Evolutionary conservation across 1,140 invertebrate species (phyloP), one percentile per base, ranked within the genome.

Genomic region (Oedothorax gibbosus): DNA sequence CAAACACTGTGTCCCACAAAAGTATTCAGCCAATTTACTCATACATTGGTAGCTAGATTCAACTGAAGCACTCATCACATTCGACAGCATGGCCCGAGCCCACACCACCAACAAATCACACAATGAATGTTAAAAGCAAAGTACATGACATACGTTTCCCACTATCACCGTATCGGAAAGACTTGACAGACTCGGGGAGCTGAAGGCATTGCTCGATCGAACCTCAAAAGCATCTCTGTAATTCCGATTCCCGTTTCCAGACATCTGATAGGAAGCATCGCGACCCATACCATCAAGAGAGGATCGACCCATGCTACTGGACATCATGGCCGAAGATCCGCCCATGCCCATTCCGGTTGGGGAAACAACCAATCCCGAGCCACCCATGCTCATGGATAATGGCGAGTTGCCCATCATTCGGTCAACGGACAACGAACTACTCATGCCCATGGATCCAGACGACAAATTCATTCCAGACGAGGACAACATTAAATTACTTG

Each of bases 391-490:
- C 72, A 84, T 75, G 62, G 71, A 60, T 20, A 84, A 53, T n/a
- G 71, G 10, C 49, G 73, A 69, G 66, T 72, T 11, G 35, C 82
- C 73, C 82, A 85, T 85, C 82, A 85, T 85, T 57, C 82, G n/a
- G 72, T 85, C 82, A 15, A 54, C 54, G 60, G 81, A 18, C 81
- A 84, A 65, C 12, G 81, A 75, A 85, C 71, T 85, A 78, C 64
- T 85, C 82, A 85, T 85, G 77, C 82, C 82, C 82, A 85, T 64
- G 11, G 73, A 68, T 85, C 73, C 72, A 81, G 81, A 62, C n/a
- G 49, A 18, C 18, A 84, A 62, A 66, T 72, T 57, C 82, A 85
- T 77, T 60, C 65, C 64, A 76, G 71, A 12, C 53, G 80, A 80
- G n/a, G 78, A 73, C 49, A 83, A 65, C 72, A 84, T 76, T 84